Evolutionary conservation across 30 jellyfish, hydroid and myxozoan species (phyloP), one percentile per base, ranked within the genome.

Genomic region (Mastigias papua): DNA sequence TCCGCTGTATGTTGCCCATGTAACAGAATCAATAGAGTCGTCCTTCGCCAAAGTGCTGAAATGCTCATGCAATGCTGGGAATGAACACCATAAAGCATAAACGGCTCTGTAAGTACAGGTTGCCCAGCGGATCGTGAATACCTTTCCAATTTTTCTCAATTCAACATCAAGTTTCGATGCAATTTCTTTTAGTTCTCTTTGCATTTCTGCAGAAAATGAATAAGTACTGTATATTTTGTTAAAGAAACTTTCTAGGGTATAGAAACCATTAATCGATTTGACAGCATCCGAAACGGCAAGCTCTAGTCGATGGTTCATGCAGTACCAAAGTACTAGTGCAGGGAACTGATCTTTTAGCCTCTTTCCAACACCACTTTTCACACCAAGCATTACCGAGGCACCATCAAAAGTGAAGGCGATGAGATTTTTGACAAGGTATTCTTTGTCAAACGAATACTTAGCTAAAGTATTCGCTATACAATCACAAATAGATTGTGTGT

Each of bases 271-370:
- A 22, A 87, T 46, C 54, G 78, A n/a, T 46, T 76, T 87, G 0
- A 87, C 81, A 29, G 89, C 87, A 78, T 87, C 93, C 20, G 79
- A 17, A 65, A 77, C 93, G 8, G 93, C 91, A 42, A 87, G 88
- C 80, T 80, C 96, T 65, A 87, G 66, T 79, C 90, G 72, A 48
- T 87, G 93, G 69, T 87, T 64, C 81, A 78, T 32, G 68, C 95
- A 78, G 72, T 80, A 82, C 96, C 96, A 87, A 21, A 61, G 58
- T n/a, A 87, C 2, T 70, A 81, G 46, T 32, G 81, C 0, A 37
- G 89, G 89, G 69, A 48, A 78, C 27, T 57, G 84, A 66, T 78
- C 89, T 60, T 60, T 78, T 25, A 78, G 15, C 63, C 60, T 27
- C 86, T 49, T 78, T 66, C 28, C 64, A 48, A 78, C 89, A 26